Conservation (phyloP, 2,797 vertebrate genomes). For the Malurus splendens region DNA sequence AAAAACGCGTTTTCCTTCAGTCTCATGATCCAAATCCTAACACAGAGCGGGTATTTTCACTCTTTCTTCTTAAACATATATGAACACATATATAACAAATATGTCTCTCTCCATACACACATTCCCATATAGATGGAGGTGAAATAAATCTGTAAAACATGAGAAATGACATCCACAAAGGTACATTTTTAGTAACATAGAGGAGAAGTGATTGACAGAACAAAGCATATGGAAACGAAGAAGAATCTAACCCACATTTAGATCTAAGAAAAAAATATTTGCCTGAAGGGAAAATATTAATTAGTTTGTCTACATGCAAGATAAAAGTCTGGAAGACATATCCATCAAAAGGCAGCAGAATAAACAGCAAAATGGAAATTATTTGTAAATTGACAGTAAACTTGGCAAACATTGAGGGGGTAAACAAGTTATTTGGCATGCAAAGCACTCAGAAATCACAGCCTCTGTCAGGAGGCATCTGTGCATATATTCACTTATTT, state of each 20-base stretch:
- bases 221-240: constrained; percentile 88
- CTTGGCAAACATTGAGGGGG: constrained; percentile 82
- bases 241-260: constrained; percentile 90
- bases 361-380: constrained; percentile 91
- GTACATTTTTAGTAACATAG: constrained; percentile 77
- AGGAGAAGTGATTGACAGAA: constrained; percentile 87
- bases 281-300: constrained; percentile 94
- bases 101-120: constrained; percentile 48
- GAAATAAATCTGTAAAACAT: constrained; percentile 70
- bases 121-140: constrained; percentile 55
- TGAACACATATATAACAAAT: constrained; percentile 54
- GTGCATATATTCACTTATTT: constrained; percentile 84
- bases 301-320: constrained; percentile 92
- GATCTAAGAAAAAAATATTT: constrained; percentile 96
- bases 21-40: background rate
- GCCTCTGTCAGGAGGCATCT: constrained; percentile 84
- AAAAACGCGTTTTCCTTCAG: background rate
- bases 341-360: constrained; percentile 89
- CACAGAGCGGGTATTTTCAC: background rate
- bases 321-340: constrained; percentile 91
- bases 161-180: constrained; percentile 63
- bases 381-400: constrained; percentile 90
- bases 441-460: constrained; percentile 77
- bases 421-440: constrained; percentile 81
- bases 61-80: constrained; percentile 40